Percentiles rank a stretch among this genome's conserved stretches.
Conservation (phyloP, 2,888 invertebrate species). For the Gari tellinella region DNA sequence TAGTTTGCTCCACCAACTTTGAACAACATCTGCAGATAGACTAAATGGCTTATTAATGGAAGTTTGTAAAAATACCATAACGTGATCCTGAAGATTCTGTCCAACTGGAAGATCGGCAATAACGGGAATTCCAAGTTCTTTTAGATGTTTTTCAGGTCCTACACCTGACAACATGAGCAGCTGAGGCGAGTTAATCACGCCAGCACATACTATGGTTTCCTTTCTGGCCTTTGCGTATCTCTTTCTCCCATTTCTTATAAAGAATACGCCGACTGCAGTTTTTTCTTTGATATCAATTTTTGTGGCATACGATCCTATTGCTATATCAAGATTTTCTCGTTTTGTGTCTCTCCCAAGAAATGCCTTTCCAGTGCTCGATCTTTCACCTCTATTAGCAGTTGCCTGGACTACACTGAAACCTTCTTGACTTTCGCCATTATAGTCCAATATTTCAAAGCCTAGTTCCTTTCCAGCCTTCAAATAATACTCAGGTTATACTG, state of each 20-base stretch:
- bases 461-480: constrained; percentile 25
- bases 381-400: neutral
- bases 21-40: constrained; percentile 15
- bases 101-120: constrained; percentile 76
- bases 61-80: constrained; percentile 16
- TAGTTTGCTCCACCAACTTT: constrained; percentile 17
- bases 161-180: constrained; percentile 11
- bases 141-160: constrained; percentile 65
- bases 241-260: constrained; percentile 57
- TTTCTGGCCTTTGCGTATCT: constrained; percentile 62
- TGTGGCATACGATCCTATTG: constrained; percentile 52
- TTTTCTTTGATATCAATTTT: constrained; percentile 69
- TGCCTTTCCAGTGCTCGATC: constrained; percentile 8
- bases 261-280: constrained; percentile 69
- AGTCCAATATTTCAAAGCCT: constrained; percentile 22
- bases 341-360: constrained; percentile 10
- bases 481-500: constrained; percentile 3
- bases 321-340: constrained; percentile 26
- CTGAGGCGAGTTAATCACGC: constrained; percentile 82
- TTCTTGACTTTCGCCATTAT: constrained; percentile 21
- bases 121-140: constrained; percentile 77
- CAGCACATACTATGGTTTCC: constrained; percentile 81
- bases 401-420: constrained; percentile 1
- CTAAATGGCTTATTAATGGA: too few species aligned
- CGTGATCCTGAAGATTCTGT: constrained; percentile 20